These are phyloP conservation scores for Amblyjoppa proteus DNA, from an alignment of 2,888 invertebrate genomes.

Conservation along the genomic window DNA sequence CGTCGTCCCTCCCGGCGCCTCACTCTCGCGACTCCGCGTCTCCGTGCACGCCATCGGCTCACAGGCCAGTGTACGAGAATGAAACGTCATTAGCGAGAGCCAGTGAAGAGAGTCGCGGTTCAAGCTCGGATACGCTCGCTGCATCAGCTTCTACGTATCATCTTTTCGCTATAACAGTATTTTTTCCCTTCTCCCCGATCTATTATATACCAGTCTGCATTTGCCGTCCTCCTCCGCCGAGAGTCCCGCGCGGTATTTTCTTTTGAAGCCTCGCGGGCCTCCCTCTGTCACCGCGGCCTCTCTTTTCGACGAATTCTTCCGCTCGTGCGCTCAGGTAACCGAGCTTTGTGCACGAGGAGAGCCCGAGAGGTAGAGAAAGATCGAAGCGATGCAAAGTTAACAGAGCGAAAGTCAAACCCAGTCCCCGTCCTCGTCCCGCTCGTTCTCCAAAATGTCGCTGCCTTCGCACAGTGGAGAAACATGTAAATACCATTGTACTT, in stretches of 20 bases:
- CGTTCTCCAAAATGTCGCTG: not conserved
- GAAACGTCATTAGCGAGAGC: slow-evolving; percentile 64
- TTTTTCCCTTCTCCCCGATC: slow-evolving; percentile 5
- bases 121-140: slow-evolving; percentile 21
- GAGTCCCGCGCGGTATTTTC: slow-evolving; percentile 14
- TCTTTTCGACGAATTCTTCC: not conserved
- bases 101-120: slow-evolving; percentile 43
- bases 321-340: not conserved
- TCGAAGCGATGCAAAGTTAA: not conserved
- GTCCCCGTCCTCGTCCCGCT: not conserved
- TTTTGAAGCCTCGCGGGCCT: slow-evolving; percentile 18
- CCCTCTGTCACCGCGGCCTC: not conserved
- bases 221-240: slow-evolving; percentile 9
- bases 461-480: too few species aligned
- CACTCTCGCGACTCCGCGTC: not conserved
- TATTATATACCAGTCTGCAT: slow-evolving; percentile 17
- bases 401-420: not conserved
- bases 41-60: not conserved
- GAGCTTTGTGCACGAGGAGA: not conserved
- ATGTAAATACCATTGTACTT: too few species aligned
- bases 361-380: not conserved
- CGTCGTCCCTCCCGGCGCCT: not conserved
- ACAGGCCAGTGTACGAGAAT: slow-evolving; percentile 25
- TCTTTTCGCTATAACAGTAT: slow-evolving; percentile 27
- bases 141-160: slow-evolving; percentile 31